Evolutionary conservation across 2,797 vertebrate species (phyloP), one percentile per base, ranked within the genome.

Genomic region (Malurus leucopterus): DNA sequence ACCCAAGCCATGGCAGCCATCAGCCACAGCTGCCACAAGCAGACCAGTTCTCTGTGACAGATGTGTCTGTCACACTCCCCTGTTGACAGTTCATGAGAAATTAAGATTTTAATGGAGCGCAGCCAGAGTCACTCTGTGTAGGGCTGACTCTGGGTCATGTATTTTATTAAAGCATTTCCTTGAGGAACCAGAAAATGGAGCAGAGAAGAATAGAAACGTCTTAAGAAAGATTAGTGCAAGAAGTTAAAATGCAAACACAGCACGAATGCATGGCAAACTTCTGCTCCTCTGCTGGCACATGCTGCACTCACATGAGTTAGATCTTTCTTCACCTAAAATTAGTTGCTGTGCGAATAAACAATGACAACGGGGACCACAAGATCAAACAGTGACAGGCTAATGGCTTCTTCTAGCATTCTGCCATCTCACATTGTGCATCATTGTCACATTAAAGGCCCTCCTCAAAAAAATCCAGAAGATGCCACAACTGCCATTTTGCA

Each of bases 321-420:
- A 80, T 72, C 47, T 91, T 87, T 83, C 75, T 55, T 71, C 79
- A 67, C 86, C 41, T 59, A 75, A 88, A 90, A 91, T n/a, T 24
- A 94, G 62, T 49, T 65, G 69, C 65, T 87, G 81, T 27, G 49
- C 30, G 30, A 92, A 61, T 62, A 74, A 90, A 89, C 34, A 77
- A 36, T 58, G 43, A 74, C 51, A 78, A 78, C 44, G 72, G 26
- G 78, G 55, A 92, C 67, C 70, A 53, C 70, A 88, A 80, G 58
- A 69, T 75, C 61, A 86, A 87, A 75, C 22, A 88, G 30, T 15
- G 50, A 82, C 34, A 64, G 23, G 59, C 44, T 88, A 67, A 85
- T 5, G 13, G 44, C 50, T 90, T 68, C n/a, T 49, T 84, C 79
- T 89, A 61, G 58, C 17, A 80, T 65, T 80, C 76, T 57, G 36